A percentile compares a stretch with the other conserved stretches of the same genome.
phyloP scores from a whole-genome alignment of 2,797 vertebrate species.

The Pelodytes ibericus region DNA sequence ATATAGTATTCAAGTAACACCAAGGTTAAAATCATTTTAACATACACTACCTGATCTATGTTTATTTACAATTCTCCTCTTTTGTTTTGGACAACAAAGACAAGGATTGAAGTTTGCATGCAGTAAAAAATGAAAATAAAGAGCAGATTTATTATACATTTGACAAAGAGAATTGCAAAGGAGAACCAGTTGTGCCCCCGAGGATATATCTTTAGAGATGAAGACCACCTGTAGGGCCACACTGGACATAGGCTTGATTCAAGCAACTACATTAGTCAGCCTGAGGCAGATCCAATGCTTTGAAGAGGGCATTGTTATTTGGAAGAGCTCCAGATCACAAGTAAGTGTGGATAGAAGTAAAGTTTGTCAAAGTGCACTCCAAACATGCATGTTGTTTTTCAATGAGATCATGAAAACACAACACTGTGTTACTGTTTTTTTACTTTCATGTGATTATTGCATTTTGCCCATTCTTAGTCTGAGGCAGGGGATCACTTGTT shows the following conservation, averaged over 20 bases:
- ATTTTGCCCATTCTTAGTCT: too few species aligned
- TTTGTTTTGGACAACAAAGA: constrained; percentile 30
- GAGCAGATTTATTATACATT: constrained; percentile 18
- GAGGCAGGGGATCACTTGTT: too few species aligned
- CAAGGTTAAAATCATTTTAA: constrained; percentile 14
- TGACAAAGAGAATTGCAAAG: constrained; percentile 54
- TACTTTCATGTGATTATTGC: background rate
- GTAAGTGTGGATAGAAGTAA: constrained; percentile 19
- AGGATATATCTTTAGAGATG: constrained; percentile 50
- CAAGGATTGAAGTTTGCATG: constrained; percentile 28
- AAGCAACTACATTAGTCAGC: constrained; percentile 46
- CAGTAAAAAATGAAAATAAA: background rate
- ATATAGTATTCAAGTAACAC: too few species aligned
- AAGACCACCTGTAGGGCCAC: constrained; percentile 39
- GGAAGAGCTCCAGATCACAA: constrained; percentile 40
- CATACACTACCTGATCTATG: background rate
- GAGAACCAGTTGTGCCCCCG: constrained; percentile 47
- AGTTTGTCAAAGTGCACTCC: constrained; percentile 23
- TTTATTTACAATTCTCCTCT: constrained; percentile 1
- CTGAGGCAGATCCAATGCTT: constrained; percentile 44
- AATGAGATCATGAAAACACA: constrained; percentile 3
- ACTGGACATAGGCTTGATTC: constrained; percentile 43
- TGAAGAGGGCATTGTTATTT: constrained; percentile 42
- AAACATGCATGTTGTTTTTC: background rate
- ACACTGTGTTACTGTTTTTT: background rate